Evolutionary conservation across 1,140 invertebrate genomes (phyloP).

Genomic region (Maconellicoccus hirsutus): DNA sequence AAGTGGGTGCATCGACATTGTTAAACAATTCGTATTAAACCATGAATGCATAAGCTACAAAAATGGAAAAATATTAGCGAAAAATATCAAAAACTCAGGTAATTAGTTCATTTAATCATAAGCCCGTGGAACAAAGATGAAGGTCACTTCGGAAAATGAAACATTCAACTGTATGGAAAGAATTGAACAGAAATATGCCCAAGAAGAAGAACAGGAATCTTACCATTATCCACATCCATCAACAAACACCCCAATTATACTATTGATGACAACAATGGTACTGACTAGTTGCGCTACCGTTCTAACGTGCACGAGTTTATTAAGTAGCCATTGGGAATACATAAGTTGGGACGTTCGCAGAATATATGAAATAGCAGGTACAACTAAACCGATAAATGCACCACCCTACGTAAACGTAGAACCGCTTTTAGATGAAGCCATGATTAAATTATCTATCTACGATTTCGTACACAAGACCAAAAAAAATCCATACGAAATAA

Average conservation of each 20-base stretch:
- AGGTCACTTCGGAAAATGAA: background rate
- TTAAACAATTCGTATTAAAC: too few species aligned
- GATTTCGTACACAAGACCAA: background rate
- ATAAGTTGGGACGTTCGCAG: background rate
- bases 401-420: background rate
- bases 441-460: background rate
- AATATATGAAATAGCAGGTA: background rate
- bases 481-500: background rate
- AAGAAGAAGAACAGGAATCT: background rate
- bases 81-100: too few species aligned
- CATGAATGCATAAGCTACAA: too few species aligned
- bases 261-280: background rate
- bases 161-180: background rate
- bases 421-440: background rate
- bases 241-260: background rate
- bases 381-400: background rate
- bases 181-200: background rate
- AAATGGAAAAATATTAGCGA: too few species aligned
- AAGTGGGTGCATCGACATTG: too few species aligned
- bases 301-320: background rate
- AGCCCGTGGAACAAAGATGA: too few species aligned
- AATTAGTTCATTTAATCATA: too few species aligned
- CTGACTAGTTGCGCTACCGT: background rate
- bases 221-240: background rate
- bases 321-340: slow-evolving; percentile 1